A percentile compares a stretch with the other conserved stretches of the same genome.
Conservation (phyloP, 2,888 invertebrate genomes). For the Sphaerophoria taeniata region DNA sequence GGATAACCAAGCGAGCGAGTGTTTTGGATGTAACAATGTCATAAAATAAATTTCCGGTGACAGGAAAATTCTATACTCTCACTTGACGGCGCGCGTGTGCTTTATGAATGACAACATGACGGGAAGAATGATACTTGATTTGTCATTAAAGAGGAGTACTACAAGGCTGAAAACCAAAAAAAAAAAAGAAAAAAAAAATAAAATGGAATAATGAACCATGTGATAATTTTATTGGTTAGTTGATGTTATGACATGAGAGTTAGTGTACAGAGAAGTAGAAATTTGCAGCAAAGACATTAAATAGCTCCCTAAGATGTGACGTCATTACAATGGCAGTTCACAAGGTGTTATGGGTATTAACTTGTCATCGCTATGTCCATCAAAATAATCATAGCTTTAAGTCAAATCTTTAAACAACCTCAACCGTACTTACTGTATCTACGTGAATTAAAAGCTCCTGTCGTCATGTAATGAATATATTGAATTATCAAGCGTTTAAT, state of each 20-base stretch:
- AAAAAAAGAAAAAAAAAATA: not conserved
- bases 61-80: conserved; percentile 31
- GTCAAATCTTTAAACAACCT: too few species aligned
- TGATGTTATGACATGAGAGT: too few species aligned
- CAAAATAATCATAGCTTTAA: too few species aligned
- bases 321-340: too few species aligned
- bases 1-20: not conserved
- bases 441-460: conserved; percentile 9
- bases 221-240: not conserved
- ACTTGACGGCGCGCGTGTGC: not conserved
- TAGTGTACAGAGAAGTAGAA: too few species aligned
- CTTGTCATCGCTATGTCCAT: too few species aligned
- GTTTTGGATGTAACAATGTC: conserved; percentile 34
- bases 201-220: conserved; percentile 1
- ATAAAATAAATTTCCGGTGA: conserved; percentile 40
- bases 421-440: too few species aligned
- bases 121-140: conserved; percentile 21
- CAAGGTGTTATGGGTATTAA: too few species aligned
- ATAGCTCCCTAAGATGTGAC: too few species aligned
- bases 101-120: not conserved
- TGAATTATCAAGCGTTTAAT: conserved; percentile 17
- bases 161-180: too few species aligned
- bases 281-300: too few species aligned
- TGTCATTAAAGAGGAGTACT: conserved; percentile 16
- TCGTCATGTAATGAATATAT: conserved; percentile 10